phyloP scores from a whole-genome alignment of 2,797 vertebrate genomes.

The Acrocephalus scirpaceus region DNA sequence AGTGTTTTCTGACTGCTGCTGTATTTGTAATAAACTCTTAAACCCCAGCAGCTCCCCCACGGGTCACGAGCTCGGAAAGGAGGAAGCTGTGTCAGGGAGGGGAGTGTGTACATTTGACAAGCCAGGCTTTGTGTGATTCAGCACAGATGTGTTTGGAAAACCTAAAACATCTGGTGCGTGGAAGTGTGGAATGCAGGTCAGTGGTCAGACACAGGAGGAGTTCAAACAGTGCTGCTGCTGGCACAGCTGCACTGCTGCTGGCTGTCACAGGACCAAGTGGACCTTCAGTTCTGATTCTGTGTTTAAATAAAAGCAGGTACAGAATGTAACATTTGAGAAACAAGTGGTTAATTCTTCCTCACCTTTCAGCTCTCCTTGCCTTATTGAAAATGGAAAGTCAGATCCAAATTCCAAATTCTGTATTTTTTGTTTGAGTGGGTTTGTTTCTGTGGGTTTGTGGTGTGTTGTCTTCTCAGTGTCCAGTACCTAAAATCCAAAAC shows the following conservation, averaged over 20 bases:
- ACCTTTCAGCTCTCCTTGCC: not conserved
- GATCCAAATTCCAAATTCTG: not conserved
- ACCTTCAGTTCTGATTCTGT: accelerated
- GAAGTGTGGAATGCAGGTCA: constrained; percentile 70
- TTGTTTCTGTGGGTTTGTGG: not conserved
- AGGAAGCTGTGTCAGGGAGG: constrained; percentile 16
- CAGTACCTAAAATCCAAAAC: not conserved
- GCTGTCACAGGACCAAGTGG: not conserved
- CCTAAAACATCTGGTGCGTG: constrained; percentile 82
- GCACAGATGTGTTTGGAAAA: constrained; percentile 87
- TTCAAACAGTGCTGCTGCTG: not conserved
- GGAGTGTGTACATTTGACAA: constrained; percentile 55
- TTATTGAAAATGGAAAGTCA: not conserved
- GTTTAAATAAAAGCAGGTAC: not conserved
- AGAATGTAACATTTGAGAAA: not conserved
- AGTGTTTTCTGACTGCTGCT: not conserved
- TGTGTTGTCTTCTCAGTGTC: not conserved
- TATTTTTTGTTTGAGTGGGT: not conserved
- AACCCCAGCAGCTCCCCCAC: constrained; percentile 6
- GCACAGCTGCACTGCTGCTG: not conserved
- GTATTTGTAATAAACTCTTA: not conserved
- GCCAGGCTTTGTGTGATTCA: constrained; percentile 83
- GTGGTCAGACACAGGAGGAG: constrained; percentile 67
- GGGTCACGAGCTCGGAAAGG: not conserved
- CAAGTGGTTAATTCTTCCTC: not conserved